Evolutionary conservation across 2,113 vertebrate genomes (phyloP).

Genomic region (Cavia aperea): DNA sequence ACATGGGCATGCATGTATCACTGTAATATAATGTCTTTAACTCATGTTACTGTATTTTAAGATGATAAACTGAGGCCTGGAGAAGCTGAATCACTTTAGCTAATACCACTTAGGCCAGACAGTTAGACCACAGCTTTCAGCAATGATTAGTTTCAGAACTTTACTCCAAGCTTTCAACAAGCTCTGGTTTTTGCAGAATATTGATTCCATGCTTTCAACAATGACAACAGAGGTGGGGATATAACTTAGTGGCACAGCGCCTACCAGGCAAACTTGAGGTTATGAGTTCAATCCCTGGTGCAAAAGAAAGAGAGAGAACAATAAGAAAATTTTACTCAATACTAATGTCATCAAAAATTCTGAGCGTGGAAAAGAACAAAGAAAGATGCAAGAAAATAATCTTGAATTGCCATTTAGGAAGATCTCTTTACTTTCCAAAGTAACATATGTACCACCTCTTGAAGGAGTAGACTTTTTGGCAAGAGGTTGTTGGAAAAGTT

Average conservation of each 20-base stretch:
- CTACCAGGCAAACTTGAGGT: too few relatives aligned
- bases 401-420: neutral
- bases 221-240: neutral
- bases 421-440: conserved; percentile 14
- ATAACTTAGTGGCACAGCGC: too few relatives aligned
- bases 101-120: neutral
- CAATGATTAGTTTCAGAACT: neutral
- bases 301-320: neutral
- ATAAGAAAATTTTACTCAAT: neutral
- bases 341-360: neutral
- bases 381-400: neutral
- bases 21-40: neutral
- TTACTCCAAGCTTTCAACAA: neutral
- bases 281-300: too few relatives aligned
- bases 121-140: neutral
- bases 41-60: neutral
- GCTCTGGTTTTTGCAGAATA: neutral
- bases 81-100: neutral
- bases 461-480: conserved; percentile 38
- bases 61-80: neutral
- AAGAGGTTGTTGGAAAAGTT: conserved; percentile 44
- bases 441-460: neutral
- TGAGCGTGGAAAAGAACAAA: neutral
- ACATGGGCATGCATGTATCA: neutral
- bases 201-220: neutral